Percentiles rank a stretch among this genome's conserved stretches.
Conservation (phyloP, 2,113 vertebrate species). For the Toxotes jaculatrix region DNA sequence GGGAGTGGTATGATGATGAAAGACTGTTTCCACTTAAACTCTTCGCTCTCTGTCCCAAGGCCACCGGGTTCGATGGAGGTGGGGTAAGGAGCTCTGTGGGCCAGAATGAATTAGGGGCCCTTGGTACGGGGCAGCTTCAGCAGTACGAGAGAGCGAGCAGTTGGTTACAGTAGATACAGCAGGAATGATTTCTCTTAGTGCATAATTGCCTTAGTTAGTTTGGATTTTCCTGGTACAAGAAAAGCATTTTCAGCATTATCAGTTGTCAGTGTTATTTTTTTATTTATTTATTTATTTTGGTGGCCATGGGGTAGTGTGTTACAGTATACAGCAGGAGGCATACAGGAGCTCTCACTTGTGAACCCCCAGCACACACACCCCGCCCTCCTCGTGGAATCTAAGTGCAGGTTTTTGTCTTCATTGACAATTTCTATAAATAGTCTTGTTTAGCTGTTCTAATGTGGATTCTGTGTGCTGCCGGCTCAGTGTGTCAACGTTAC, state of each 20-base stretch:
- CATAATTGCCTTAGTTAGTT: slow-evolving; percentile 11
- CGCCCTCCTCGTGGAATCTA: slow-evolving; percentile 78
- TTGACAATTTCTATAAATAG: slow-evolving; percentile 64
- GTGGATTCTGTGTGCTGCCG: slow-evolving; percentile 53
- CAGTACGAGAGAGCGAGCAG: slow-evolving; percentile 42
- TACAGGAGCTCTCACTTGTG: slow-evolving; percentile 56
- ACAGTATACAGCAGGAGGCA: slow-evolving; percentile 71
- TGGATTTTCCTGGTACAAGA: not conserved
- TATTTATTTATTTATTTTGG: not conserved
- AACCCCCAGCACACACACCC: slow-evolving; percentile 26
- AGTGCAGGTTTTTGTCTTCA: slow-evolving; percentile 62
- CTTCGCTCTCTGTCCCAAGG: slow-evolving; percentile 76
- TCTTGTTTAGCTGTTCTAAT: slow-evolving; percentile 44
- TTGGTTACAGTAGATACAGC: slow-evolving; percentile 53
- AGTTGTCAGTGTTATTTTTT: not conserved
- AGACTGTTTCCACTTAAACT: slow-evolving; percentile 79
- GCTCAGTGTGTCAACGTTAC: slow-evolving; percentile 2
- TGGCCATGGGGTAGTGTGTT: slow-evolving; percentile 48
- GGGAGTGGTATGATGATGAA: slow-evolving; percentile 71
- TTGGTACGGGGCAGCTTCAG: slow-evolving; percentile 61
- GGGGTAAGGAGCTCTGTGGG: slow-evolving; percentile 65
- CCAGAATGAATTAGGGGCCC: slow-evolving; percentile 65
- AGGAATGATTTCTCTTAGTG: not conserved
- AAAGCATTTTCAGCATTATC: slow-evolving; percentile 2
- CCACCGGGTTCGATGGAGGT: slow-evolving; percentile 74